phyloP scores from a whole-genome alignment of 2,797 vertebrate genomes.

The Premnoplex brunnescens region DNA sequence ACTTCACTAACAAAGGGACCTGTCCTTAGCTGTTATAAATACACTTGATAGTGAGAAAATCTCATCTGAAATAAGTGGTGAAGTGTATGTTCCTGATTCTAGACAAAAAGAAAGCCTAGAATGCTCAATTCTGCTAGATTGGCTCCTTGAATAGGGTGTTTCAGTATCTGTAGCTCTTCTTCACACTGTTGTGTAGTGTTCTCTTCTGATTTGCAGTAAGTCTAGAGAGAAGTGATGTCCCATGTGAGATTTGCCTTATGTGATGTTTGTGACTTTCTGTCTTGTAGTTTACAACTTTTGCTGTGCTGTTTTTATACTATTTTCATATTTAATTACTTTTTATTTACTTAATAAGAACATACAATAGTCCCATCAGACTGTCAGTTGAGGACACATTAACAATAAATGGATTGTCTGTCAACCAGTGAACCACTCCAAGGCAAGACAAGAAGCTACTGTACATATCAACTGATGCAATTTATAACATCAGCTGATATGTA shows the following conservation, averaged over 20 bases:
- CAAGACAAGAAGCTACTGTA: background rate
- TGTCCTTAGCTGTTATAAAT: background rate
- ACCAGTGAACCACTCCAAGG: background rate
- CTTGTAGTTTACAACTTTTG: background rate
- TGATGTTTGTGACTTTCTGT: background rate
- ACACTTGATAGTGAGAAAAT: background rate
- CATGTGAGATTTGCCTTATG: background rate
- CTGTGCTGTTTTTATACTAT: background rate
- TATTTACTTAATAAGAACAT: background rate
- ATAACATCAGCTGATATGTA: background rate
- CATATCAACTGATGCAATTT: background rate
- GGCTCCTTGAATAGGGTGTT: background rate
- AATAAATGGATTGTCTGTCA: background rate
- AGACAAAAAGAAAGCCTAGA: background rate
- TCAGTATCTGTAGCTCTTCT: background rate
- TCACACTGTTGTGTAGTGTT: background rate
- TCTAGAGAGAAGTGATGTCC: background rate
- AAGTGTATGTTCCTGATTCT: background rate
- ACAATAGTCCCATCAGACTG: background rate
- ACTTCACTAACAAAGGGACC: background rate
- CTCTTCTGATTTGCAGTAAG: background rate
- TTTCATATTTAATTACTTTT: background rate
- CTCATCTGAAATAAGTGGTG: background rate
- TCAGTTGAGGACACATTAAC: background rate
- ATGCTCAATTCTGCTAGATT: background rate